Conservation (phyloP, 2,888 invertebrate species). For the Cancer borealis region DNA sequence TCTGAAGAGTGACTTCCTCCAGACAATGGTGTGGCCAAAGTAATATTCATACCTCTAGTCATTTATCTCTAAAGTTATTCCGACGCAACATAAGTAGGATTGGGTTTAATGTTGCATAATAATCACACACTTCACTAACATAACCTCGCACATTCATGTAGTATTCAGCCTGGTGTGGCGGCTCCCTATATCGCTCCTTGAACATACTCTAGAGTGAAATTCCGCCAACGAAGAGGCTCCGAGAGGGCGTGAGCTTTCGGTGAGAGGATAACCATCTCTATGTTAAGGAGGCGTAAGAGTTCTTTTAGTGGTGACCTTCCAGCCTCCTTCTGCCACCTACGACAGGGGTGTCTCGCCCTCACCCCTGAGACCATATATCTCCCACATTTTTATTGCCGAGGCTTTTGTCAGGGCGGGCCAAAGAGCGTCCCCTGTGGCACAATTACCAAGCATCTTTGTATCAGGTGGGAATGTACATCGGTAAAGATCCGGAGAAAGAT, state of each 20-base stretch:
- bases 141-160: constrained; percentile 27
- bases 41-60: background rate
- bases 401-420: constrained; percentile 52
- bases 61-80: background rate
- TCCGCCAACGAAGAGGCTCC: constrained; percentile 44
- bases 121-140: constrained; percentile 7
- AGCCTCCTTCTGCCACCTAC: constrained; percentile 52
- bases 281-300: constrained; percentile 59
- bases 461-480: constrained; percentile 59
- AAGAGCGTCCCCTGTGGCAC: constrained; percentile 63
- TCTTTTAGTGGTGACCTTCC: constrained; percentile 54
- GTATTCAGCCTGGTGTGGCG: constrained; percentile 39
- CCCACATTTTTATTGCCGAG: constrained; percentile 50
- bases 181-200: constrained; percentile 36
- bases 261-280: constrained; percentile 53
- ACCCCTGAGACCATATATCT: constrained; percentile 47
- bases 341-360: constrained; percentile 49
- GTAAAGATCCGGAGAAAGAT: constrained; percentile 42
- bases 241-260: background rate
- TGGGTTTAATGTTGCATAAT: constrained; percentile 43
- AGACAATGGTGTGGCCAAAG: background rate
- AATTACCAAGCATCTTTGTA: constrained; percentile 64
- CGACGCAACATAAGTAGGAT: constrained; percentile 33
- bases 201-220: constrained; percentile 41
- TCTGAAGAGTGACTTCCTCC: background rate